Conservation (phyloP, 1,140 invertebrate genomes). For the Planococcus citri region DNA sequence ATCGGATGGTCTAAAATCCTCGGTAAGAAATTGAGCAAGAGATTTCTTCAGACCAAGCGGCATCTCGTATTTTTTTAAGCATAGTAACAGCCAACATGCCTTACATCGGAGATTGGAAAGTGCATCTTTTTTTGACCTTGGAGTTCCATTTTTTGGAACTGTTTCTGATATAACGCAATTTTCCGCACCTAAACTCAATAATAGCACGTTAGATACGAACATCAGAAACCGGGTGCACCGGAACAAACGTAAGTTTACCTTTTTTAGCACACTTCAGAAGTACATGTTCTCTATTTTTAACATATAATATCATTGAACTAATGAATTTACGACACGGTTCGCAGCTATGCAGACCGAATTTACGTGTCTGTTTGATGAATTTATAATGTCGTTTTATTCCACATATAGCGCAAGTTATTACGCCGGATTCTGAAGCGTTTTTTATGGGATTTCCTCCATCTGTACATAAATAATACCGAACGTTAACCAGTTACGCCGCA, state of each 20-base stretch:
- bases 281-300: background rate
- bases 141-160: background rate
- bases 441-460: background rate
- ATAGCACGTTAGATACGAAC: no score
- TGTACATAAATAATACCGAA: background rate
- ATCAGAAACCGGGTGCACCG: no score
- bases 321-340: conserved; percentile 76
- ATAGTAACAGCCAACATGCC: conserved; percentile 75
- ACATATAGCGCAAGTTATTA: conserved; percentile 60
- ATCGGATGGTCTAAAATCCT: conserved; percentile 40
- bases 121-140: conserved; percentile 6
- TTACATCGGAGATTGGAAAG: conserved; percentile 44
- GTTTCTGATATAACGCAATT: conserved; percentile 4
- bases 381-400: conserved; percentile 59
- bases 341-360: conserved; percentile 69
- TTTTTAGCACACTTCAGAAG: background rate
- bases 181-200: background rate
- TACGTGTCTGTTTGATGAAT: conserved; percentile 61
- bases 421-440: background rate
- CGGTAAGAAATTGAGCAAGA: conserved; percentile 33
- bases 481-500: background rate
- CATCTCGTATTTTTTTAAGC: conserved; percentile 62
- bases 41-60: conserved; percentile 32
- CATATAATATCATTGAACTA: conserved; percentile 48
- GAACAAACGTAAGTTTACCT: background rate